Evolutionary conservation across 2,888 invertebrate genomes (phyloP), one percentile per base, ranked within the genome.

Genomic region (Abrostola triplasia): DNA sequence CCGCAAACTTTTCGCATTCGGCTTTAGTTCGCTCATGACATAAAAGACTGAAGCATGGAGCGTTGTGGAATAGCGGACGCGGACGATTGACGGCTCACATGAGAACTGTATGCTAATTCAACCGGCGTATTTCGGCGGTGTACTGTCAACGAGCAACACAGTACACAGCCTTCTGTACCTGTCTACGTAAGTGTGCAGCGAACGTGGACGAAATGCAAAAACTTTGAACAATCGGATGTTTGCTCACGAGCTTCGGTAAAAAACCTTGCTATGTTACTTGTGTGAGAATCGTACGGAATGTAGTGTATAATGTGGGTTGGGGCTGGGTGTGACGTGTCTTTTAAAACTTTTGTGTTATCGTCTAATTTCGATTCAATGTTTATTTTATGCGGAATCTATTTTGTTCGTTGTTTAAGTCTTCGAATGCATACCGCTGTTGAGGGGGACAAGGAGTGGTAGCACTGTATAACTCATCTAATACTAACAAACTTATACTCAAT

Each of bases 41-140:
- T 75, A 81, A 87, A 86, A 84, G 80, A 79, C 75, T 67, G 79
- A 85, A 83, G 79, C 79, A 80, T 80, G 76, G 74, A 75, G 73
- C 74, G 69, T 65, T 67, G 77, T 71, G 66, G 70, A 73, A 74
- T 64, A 73, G 77, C 69, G 77, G 70, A 79, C 80, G 81, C 67
- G 66, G 55, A 51, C 80, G 81, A 86, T 88, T 87, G 90, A 90
- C 88, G 81, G 86, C 82, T 84, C 90, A 83, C 90, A 86, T 80
- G 84, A 88, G 90, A 90, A 88, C 89, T 81, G 81, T 88, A 90
- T 90, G 91, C 90, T 89, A 91, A 92, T 91, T 82, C 81, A 60
- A 71, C 75, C 72, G 79, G 80, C 68, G 77, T 76, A 84, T 89
- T 89, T 88, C 74, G 85, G 88, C 75, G 70, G 77, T 75, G 78